Conservation (phyloP, 2,797 vertebrate genomes). For the Luscinia megarhynchos region DNA sequence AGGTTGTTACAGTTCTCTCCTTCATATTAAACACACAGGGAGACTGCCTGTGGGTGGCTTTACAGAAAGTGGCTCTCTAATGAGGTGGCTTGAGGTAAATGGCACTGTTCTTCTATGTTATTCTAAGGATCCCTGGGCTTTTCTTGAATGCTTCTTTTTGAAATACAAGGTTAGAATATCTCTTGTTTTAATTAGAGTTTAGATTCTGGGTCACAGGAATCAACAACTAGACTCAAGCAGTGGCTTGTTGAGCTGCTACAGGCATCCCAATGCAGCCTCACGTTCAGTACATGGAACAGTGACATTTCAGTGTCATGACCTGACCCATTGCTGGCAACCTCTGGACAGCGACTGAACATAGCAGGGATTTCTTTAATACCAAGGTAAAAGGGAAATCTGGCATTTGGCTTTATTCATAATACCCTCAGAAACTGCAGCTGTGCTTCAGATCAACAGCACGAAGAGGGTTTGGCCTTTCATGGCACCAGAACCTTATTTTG, state of each 20-base stretch:
- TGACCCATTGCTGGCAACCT: neutral
- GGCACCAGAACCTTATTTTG: neutral
- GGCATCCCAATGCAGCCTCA: neutral
- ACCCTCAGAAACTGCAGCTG: neutral
- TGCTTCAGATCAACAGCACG: neutral
- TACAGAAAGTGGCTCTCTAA: neutral
- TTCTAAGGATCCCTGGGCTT: neutral
- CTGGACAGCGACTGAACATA: neutral
- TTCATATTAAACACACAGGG: neutral
- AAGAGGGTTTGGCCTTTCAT: neutral
- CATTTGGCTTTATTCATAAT: neutral
- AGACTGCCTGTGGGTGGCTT: neutral
- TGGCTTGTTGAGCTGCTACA: neutral
- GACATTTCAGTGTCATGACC: neutral
- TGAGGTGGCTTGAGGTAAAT: slow-evolving; percentile 16
- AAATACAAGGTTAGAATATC: neutral
- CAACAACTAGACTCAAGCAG: neutral
- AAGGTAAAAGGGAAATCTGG: neutral
- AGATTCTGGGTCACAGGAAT: neutral
- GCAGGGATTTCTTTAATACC: neutral
- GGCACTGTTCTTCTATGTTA: neutral
- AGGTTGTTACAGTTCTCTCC: neutral
- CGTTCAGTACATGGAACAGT: neutral
- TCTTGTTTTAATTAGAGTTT: neutral
- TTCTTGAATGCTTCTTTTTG: neutral